Evolutionary conservation across 92 coral and sea anemone species (phyloP), one percentile per base, ranked within the genome.

Genomic region (Plumapathes pennacea): DNA sequence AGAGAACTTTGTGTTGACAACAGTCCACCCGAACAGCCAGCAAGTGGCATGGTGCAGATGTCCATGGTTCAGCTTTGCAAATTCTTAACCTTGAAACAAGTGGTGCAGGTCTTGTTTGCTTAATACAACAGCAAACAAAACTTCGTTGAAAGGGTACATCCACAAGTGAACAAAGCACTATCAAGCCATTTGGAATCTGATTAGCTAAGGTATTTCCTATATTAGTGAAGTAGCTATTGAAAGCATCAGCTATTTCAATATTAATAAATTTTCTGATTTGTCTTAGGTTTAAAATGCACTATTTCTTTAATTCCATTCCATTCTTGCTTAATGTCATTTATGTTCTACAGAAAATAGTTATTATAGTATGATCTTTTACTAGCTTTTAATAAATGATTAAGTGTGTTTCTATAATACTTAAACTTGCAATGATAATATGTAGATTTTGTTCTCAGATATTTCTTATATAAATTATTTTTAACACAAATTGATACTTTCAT

Each of bases 231-330:
- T 11, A 54, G 4, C 25, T 39, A 41, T 60, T 47, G 25, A 54
- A 54, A 3, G 5, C 61, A 25, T 25, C 61, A 8, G 55, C 9
- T 5, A 59, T 17, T 32, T 64, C 72, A 17, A 20, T 26, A 15
- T 63, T 31, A 1, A 46, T 9, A 3, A 63, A 46, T 30, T 63
- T 43, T 13, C 60, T 23, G 8, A 60, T 59, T 4, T 31, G 0
- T 4, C 33, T 18, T 7, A 7, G 54, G 31, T 30, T 69, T 69
- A 25, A 38, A 11, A 23, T 15, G 13, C 19, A 64, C 43, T 13
- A 73, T 62, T 53, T 64, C 52, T 26, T 67, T 67, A 21, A 76
- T 67, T 3, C 83, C 83, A 4, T 60, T 71, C 79, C 79, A 71
- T 2, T 38, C 25, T 28, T 39, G 48, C 41, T 55, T 68, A 9